Conservation (phyloP, 1,140 invertebrate genomes). For the Panagrolaimus sp. region DNA sequence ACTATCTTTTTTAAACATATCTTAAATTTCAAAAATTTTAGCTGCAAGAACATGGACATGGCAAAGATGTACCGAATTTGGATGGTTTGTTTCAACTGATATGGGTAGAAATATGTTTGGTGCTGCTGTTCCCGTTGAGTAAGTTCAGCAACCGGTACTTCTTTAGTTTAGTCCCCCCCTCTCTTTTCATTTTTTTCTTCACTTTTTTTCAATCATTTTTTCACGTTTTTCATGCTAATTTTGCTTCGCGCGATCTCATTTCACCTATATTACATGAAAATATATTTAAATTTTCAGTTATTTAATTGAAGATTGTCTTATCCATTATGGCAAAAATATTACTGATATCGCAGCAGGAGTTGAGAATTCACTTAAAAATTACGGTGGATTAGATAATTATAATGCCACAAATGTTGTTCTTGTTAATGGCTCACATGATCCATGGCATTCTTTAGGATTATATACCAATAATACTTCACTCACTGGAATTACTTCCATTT, state of each 20-base stretch:
- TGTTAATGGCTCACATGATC: slow-evolving; percentile 14
- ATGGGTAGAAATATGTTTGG: neutral
- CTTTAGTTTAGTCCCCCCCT: too few species aligned
- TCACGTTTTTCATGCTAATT: too few species aligned
- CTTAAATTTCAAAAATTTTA: neutral
- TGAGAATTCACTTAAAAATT: neutral
- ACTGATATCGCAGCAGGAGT: too few species aligned
- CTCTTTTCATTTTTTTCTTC: too few species aligned
- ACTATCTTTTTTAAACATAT: neutral
- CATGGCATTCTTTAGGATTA: slow-evolving; percentile 26
- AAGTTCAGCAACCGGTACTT: too few species aligned
- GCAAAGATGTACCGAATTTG: slow-evolving; percentile 89
- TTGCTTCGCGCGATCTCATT: too few species aligned
- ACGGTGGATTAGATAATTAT: neutral
- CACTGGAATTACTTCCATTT: too few species aligned
- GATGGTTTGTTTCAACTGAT: slow-evolving; percentile 79
- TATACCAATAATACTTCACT: too few species aligned
- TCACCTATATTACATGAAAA: neutral
- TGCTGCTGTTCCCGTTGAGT: neutral
- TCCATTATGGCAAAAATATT: slow-evolving; percentile 1
- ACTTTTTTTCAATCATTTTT: too few species aligned
- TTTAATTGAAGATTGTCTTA: neutral
- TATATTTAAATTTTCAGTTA: neutral
- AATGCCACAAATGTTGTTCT: neutral
- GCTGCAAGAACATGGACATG: slow-evolving; percentile 69